A percentile compares a stretch with the other conserved stretches of the same genome.
Evolutionary conservation across 2,888 invertebrate genomes (phyloP).

Genomic region (Globia sparganii): DNA sequence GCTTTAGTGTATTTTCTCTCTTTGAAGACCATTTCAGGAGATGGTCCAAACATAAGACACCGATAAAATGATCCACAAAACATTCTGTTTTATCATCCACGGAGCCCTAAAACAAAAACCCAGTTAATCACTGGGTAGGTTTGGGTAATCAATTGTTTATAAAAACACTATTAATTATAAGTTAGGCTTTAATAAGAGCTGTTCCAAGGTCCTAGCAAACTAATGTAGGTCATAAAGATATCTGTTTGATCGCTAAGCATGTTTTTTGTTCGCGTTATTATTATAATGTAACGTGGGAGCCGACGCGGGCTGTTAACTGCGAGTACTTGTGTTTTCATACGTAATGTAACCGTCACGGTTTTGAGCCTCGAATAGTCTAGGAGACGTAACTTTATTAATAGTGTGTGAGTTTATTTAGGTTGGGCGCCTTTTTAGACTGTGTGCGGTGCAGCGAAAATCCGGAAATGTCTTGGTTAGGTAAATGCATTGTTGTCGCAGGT

Average conservation of each 20-base stretch:
- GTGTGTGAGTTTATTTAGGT: constrained; percentile 12
- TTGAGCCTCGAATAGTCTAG: not conserved
- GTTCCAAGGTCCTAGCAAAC: constrained; percentile 71
- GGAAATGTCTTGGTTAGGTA: not conserved
- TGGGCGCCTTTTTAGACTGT: not conserved
- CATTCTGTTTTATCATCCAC: not conserved
- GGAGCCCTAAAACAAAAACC: constrained; percentile 45
- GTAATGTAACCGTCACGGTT: constrained; percentile 50
- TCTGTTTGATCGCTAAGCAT: constrained; percentile 63
- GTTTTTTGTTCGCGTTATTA: constrained; percentile 72
- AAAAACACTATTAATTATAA: constrained; percentile 53
- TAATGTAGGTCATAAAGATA: constrained; percentile 76
- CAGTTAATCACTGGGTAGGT: constrained; percentile 27
- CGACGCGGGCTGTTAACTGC: constrained; percentile 62
- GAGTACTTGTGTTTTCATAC: constrained; percentile 52
- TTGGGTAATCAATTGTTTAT: constrained; percentile 22
- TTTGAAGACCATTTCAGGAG: no score
- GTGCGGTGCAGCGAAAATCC: not conserved
- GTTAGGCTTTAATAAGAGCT: constrained; percentile 54
- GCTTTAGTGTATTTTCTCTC: not conserved
- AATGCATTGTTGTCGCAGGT: no score
- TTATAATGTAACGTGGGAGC: constrained; percentile 74
- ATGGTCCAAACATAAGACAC: not conserved
- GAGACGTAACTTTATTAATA: constrained; percentile 27
- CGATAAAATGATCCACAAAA: not conserved